Percentiles rank a stretch among this genome's conserved stretches.
Conservation (phyloP, 37 sponge, comb jelly and placozoan species). For the Oopsacas minuta region DNA sequence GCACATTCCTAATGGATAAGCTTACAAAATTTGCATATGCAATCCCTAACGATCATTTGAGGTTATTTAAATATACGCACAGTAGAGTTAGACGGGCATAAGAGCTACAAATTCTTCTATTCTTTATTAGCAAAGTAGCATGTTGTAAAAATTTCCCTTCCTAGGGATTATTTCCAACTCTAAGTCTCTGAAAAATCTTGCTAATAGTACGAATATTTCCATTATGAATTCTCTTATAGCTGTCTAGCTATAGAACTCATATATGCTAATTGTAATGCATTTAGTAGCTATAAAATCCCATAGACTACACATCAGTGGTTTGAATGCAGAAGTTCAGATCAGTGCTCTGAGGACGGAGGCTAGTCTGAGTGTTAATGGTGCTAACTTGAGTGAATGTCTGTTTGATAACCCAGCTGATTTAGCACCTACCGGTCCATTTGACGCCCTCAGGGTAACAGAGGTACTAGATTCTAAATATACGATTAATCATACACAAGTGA, state of each 20-base stretch:
- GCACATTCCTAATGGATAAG: not conserved
- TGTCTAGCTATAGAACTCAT: too few relatives aligned
- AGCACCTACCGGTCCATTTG: not conserved
- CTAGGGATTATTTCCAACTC: too few relatives aligned
- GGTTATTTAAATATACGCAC: not conserved
- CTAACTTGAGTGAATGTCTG: conserved; percentile 2
- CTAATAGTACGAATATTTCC: too few relatives aligned
- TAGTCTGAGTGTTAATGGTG: not conserved
- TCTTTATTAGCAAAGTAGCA: too few relatives aligned
- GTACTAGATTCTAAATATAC: not conserved
- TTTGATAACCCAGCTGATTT: not conserved
- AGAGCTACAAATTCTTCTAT: too few relatives aligned
- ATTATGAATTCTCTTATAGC: too few relatives aligned
- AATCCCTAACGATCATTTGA: not conserved
- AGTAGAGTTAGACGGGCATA: too few relatives aligned
- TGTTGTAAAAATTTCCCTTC: too few relatives aligned
- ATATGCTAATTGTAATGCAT: too few relatives aligned
- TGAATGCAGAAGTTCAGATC: not conserved
- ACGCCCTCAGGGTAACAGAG: not conserved
- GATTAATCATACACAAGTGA: not conserved
- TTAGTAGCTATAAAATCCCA: not conserved
- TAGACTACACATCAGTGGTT: not conserved
- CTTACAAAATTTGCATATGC: not conserved
- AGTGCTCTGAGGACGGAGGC: not conserved
- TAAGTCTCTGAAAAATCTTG: too few relatives aligned